Evolutionary conservation across 53 echinoderm and acorn worm genomes (phyloP).

Genomic region (Stichopus horrens): DNA sequence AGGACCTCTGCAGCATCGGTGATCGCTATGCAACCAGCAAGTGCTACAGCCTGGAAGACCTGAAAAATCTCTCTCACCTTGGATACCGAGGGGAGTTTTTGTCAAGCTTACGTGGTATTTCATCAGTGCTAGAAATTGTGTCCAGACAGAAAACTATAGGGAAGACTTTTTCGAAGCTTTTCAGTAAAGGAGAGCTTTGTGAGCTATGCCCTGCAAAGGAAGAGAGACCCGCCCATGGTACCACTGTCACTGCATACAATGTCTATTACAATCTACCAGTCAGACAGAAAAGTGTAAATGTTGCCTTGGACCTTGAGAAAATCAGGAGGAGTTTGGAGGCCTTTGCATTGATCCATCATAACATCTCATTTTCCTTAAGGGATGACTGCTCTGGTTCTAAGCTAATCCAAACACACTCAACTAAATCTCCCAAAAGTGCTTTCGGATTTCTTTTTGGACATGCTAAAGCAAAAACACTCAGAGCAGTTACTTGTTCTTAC

Average conservation of each 20-base stretch:
- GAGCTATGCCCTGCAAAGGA: slow-evolving; percentile 46
- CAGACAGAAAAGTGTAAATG: slow-evolving; percentile 63
- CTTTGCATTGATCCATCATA: slow-evolving; percentile 80
- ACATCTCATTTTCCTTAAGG: slow-evolving; percentile 81
- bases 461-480: slow-evolving; percentile 55
- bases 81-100: slow-evolving; percentile 94
- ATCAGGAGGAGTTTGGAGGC: slow-evolving; percentile 68
- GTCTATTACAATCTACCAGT: slow-evolving; percentile 89
- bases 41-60: slow-evolving; percentile 73
- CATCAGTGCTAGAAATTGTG: slow-evolving; percentile 84
- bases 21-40: slow-evolving; percentile 92
- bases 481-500: slow-evolving; percentile 55
- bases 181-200: slow-evolving; percentile 61
- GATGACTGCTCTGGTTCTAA: slow-evolving; percentile 77
- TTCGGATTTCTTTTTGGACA: slow-evolving; percentile 86
- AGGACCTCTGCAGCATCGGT: slow-evolving; percentile 68
- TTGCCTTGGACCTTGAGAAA: slow-evolving; percentile 67
- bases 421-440: slow-evolving; percentile 56
- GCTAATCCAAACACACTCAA: slow-evolving; percentile 76
- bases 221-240: slow-evolving; percentile 76
- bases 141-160: slow-evolving; percentile 63
- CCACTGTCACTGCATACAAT: slow-evolving; percentile 84
- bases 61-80: slow-evolving; percentile 68
- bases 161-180: slow-evolving; percentile 71
- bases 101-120: slow-evolving; percentile 79